phyloP scores from a whole-genome alignment of 1,140 invertebrate genomes.

The Panulirus ornatus region DNA sequence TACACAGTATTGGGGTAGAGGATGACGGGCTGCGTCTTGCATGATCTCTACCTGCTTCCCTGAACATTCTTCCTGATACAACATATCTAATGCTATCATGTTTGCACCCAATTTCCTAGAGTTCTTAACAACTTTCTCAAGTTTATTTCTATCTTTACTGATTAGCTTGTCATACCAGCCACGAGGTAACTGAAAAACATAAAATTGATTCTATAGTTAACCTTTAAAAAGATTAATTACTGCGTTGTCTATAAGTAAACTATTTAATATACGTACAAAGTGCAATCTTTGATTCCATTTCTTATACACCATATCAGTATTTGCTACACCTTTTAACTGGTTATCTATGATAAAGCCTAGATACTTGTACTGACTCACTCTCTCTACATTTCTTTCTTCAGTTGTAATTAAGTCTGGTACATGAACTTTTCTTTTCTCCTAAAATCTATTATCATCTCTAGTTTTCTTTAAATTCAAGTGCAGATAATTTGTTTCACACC shows the following conservation, averaged over 20 bases:
- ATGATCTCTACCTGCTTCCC: background rate
- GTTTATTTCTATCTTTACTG: too few relatives aligned
- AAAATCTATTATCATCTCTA: too few relatives aligned
- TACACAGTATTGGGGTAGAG: too few relatives aligned
- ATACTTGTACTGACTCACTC: too few relatives aligned
- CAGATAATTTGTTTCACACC: background rate
- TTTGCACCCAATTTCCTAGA: too few relatives aligned
- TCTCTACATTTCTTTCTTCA: too few relatives aligned
- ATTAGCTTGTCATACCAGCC: background rate
- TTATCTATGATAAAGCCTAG: too few relatives aligned
- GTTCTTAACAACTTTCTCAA: too few relatives aligned
- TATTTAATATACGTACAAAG: too few relatives aligned
- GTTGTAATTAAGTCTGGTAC: background rate
- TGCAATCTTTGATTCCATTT: background rate
- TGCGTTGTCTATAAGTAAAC: background rate
- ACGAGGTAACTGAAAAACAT: background rate
- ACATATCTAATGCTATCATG: background rate
- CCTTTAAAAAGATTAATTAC: background rate
- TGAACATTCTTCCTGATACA: background rate
- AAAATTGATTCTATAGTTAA: background rate
- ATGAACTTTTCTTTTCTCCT: too few relatives aligned
- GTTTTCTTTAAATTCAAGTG: too few relatives aligned
- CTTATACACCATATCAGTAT: background rate
- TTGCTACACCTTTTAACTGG: background rate
- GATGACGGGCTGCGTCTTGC: background rate